A percentile compares a stretch with the other conserved stretches of the same genome.
These are phyloP conservation scores for Bombus consobrinus DNA, from an alignment of 1,140 invertebrate species.

Conservation along the genomic window DNA sequence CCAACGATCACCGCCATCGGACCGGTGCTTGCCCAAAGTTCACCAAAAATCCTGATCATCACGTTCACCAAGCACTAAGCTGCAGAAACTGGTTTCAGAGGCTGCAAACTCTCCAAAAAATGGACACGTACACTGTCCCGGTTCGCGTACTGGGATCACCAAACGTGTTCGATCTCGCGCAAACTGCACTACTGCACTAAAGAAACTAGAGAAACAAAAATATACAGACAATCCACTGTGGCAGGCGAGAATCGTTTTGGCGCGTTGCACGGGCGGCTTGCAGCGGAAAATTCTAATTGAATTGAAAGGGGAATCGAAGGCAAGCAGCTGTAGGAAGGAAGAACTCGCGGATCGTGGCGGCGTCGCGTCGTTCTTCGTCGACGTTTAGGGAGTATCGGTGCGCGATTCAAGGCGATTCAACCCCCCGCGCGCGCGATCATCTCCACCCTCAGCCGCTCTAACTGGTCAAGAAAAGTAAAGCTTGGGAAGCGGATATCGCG, in stretches of 20 bases:
- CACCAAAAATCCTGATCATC: no score
- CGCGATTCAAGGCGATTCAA: conserved; percentile 66
- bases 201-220: no score
- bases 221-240: neutral
- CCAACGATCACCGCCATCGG: no score
- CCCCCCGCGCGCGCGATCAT: conserved; percentile 57
- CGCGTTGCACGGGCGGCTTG: conserved; percentile 11
- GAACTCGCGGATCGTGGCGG: neutral
- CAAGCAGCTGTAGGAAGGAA: neutral
- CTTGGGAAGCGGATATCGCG: conserved; percentile 42
- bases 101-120: neutral
- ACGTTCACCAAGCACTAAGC: no score
- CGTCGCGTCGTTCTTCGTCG: conserved; percentile 27
- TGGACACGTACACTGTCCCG: neutral
- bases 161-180: neutral
- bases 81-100: no score
- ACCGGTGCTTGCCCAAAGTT: no score
- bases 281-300: conserved; percentile 27
- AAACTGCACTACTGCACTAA: neutral
- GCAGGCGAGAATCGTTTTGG: neutral
- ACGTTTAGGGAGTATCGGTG: conserved; percentile 67
- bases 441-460: conserved; percentile 55
- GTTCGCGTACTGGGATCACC: neutral
- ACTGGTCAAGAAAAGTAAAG: conserved; percentile 46
- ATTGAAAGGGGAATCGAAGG: conserved; percentile 29